Percentiles rank a stretch among this genome's conserved stretches.
phyloP scores from a whole-genome alignment of 2,888 invertebrate species.

The Diarsia mendica region DNA sequence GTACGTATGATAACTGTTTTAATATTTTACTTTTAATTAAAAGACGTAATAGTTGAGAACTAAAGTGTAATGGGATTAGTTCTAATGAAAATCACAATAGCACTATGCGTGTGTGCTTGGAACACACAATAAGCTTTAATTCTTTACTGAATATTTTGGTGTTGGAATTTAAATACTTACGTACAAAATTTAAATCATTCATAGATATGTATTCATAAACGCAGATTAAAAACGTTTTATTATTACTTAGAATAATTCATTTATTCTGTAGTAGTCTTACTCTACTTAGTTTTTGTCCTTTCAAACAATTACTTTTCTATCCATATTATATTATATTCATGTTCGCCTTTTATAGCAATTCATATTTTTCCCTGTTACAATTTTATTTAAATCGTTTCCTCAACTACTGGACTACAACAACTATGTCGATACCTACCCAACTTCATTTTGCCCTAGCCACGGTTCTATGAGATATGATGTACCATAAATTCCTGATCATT shows the following conservation, averaged over 20 bases:
- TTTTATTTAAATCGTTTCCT: not conserved
- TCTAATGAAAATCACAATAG: constrained; percentile 3
- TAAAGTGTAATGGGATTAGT: constrained; percentile 6
- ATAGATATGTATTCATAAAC: not conserved
- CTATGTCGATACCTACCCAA: not conserved
- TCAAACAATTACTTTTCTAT: not conserved
- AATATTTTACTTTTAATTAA: constrained; percentile 29
- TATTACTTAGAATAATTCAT: not conserved
- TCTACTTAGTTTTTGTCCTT: not conserved
- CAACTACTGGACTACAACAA: not conserved
- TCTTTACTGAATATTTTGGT: constrained; percentile 4
- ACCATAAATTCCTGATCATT: constrained; percentile 57
- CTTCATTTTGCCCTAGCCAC: constrained; percentile 17
- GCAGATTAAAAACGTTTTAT: not conserved
- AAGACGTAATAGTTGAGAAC: constrained; percentile 5
- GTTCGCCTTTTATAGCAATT: not conserved
- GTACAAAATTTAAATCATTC: not conserved
- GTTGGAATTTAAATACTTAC: constrained; percentile 2
- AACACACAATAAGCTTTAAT: not conserved
- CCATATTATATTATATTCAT: not conserved
- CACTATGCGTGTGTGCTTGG: not conserved
- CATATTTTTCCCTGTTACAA: not conserved
- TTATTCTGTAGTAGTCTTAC: not conserved
- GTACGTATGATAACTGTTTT: constrained; percentile 85
- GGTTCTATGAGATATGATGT: constrained; percentile 47